A percentile compares a stretch with the other conserved stretches of the same genome.
Evolutionary conservation across 2,888 invertebrate genomes (phyloP).

Genomic region (Aleiodes leptofemur): DNA sequence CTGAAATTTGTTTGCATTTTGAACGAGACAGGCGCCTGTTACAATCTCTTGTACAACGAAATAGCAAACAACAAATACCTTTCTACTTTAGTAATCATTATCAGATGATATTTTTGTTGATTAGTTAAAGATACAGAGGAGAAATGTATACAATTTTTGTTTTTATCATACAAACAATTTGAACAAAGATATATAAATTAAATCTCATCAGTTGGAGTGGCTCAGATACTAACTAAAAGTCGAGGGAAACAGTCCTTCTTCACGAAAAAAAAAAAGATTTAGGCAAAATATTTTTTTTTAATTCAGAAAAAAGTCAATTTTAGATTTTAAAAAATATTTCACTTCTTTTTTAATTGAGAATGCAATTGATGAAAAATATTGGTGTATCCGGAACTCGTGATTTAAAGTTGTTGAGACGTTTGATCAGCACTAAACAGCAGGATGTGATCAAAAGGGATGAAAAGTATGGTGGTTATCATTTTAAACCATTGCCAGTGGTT

Average conservation of each 20-base stretch:
- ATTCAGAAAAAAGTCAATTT: neutral
- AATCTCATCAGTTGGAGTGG: slow-evolving; percentile 35
- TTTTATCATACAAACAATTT: slow-evolving; percentile 49
- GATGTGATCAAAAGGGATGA: slow-evolving; percentile 78
- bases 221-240: slow-evolving; percentile 48
- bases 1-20: slow-evolving; percentile 1
- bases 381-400: slow-evolving; percentile 43
- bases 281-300: neutral
- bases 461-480: slow-evolving; percentile 83
- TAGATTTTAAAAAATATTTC: too few species aligned
- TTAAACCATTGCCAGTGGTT: slow-evolving; percentile 84
- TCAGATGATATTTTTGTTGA: slow-evolving; percentile 15
- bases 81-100: slow-evolving; percentile 33
- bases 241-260: slow-evolving; percentile 25
- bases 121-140: slow-evolving; percentile 6
- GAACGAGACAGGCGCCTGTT: slow-evolving; percentile 25
- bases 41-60: slow-evolving; percentile 33
- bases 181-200: slow-evolving; percentile 52
- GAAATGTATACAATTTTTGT: slow-evolving; percentile 5
- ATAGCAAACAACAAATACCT: neutral
- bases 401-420: slow-evolving; percentile 50
- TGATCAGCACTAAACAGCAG: slow-evolving; percentile 58
- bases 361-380: slow-evolving; percentile 58
- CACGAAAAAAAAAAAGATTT: neutral
- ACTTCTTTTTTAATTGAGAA: slow-evolving; percentile 38